These are phyloP conservation scores for Psittacula derbiana DNA, from an alignment of 2,797 vertebrate species.

Conservation along the genomic window DNA sequence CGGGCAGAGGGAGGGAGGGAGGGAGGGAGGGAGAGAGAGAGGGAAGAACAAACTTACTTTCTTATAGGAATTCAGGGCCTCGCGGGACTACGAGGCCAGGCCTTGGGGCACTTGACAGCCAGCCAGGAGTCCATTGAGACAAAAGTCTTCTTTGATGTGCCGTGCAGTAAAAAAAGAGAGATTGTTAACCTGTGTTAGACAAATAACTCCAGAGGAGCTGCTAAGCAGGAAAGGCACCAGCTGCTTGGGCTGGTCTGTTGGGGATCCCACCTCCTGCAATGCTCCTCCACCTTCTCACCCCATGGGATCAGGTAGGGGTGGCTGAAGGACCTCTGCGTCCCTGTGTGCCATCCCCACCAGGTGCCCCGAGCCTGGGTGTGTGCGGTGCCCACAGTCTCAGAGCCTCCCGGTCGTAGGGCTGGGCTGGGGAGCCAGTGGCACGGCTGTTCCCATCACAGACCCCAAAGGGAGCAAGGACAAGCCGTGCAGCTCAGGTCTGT, in stretches of 20 bases:
- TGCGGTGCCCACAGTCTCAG: fast-evolving
- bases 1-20: neutral
- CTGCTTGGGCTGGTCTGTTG: neutral
- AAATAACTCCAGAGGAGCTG: constrained; percentile 55
- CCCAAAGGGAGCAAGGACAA: neutral
- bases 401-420: neutral
- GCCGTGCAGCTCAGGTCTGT: neutral
- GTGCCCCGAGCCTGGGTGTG: fast-evolving
- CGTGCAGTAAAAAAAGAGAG: constrained; percentile 58
- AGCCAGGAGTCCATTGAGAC: constrained; percentile 68
- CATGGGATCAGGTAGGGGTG: neutral
- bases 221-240: constrained; percentile 35
- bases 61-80: constrained; percentile 38
- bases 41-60: constrained; percentile 35
- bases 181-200: constrained; percentile 73
- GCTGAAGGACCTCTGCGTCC: neutral
- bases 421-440: neutral
- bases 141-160: constrained; percentile 73
- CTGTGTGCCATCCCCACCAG: neutral
- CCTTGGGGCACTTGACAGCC: constrained; percentile 62
- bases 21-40: neutral
- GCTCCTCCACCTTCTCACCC: neutral
- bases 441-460: neutral
- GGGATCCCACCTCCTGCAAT: neutral
- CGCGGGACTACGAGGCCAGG: neutral